These are phyloP conservation scores for Erithacus rubecula DNA, from an alignment of 2,797 vertebrate species.

Conservation along the genomic window DNA sequence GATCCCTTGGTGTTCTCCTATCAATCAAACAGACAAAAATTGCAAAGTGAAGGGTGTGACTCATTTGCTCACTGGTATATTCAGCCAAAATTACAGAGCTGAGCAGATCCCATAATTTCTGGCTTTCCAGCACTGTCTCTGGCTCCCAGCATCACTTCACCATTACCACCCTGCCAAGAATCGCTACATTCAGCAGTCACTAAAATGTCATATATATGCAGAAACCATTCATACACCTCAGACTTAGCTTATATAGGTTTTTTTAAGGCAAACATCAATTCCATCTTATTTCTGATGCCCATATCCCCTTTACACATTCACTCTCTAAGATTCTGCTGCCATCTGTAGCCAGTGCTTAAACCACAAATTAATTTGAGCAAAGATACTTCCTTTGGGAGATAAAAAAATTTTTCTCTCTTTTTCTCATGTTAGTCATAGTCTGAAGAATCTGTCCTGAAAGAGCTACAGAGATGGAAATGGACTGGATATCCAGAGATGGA, in stretches of 20 bases:
- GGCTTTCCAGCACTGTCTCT: constrained; percentile 17
- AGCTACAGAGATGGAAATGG: background rate
- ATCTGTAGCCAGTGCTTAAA: background rate
- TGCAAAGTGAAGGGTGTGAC: background rate
- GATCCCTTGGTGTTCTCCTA: background rate
- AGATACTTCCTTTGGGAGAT: background rate
- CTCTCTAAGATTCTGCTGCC: background rate
- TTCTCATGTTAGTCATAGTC: background rate
- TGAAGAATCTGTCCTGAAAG: background rate
- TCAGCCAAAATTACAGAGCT: constrained; percentile 8
- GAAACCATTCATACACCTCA: background rate
- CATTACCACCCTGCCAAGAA: background rate
- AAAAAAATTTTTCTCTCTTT: background rate
- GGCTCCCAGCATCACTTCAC: background rate
- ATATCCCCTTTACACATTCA: background rate
- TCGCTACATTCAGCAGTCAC: background rate
- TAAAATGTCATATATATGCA: background rate
- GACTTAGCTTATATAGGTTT: background rate
- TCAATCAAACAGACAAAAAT: constrained; percentile 26
- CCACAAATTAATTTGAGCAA: background rate
- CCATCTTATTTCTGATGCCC: background rate
- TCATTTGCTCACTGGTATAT: background rate
- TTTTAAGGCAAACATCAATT: background rate
- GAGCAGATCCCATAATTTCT: background rate
- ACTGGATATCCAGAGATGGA: background rate